phyloP scores from a whole-genome alignment of 2,113 vertebrate species.

The Protobothrops flavoviridis region DNA sequence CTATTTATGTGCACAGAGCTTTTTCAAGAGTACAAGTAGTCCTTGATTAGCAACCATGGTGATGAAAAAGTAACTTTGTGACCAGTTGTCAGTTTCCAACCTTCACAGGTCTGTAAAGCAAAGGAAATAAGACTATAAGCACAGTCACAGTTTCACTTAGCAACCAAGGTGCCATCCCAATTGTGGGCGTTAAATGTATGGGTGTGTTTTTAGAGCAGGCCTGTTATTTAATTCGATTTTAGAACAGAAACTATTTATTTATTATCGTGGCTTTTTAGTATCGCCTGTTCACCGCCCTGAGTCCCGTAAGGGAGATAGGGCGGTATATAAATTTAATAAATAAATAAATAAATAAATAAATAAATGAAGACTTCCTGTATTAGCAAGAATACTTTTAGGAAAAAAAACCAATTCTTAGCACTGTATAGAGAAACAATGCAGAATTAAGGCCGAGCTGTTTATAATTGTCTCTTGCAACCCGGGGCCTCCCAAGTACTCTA shows the following conservation, averaged over 20 bases:
- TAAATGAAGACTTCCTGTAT: not conserved
- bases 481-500: not conserved
- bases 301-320: no score
- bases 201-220: no score
- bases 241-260: no score
- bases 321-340: no score
- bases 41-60: not conserved
- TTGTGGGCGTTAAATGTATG: not conserved
- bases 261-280: no score
- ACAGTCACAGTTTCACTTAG: not conserved
- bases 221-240: no score
- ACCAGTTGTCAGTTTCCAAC: not conserved
- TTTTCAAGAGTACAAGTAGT: not conserved
- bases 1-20: not conserved
- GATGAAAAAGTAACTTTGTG: not conserved
- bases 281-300: no score
- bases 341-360: no score
- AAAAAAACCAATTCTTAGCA: not conserved
- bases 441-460: not conserved
- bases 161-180: not conserved
- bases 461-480: not conserved
- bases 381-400: not conserved
- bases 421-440: not conserved
- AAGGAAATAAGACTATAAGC: not conserved
- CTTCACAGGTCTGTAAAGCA: not conserved